phyloP scores from a whole-genome alignment of 1,140 invertebrate species.

The Uloborus diversus region DNA sequence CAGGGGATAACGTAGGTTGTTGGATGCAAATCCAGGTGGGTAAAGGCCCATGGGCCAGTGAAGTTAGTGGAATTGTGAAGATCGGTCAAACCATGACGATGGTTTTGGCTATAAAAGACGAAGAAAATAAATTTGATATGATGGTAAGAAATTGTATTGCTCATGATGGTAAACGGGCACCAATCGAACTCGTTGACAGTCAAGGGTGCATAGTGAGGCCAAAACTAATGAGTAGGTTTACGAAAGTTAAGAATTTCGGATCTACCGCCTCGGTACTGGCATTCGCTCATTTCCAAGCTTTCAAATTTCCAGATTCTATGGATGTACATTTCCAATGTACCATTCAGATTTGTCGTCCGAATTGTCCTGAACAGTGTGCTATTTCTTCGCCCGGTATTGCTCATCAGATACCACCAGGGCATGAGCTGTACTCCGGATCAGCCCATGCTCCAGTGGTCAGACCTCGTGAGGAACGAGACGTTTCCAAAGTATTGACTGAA shows the following conservation, averaged over 20 bases:
- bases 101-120: slow-evolving; percentile 94
- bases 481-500: slow-evolving; percentile 10
- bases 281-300: slow-evolving; percentile 84
- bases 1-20: slow-evolving; percentile 93
- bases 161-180: slow-evolving; percentile 90
- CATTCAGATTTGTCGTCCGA: slow-evolving; percentile 61
- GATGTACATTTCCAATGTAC: slow-evolving; percentile 64
- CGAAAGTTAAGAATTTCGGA: slow-evolving; percentile 95
- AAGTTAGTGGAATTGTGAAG: slow-evolving; percentile 94
- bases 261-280: slow-evolving; percentile 91
- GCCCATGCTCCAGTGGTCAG: neutral
- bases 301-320: slow-evolving; percentile 60
- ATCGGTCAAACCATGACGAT: slow-evolving; percentile 97
- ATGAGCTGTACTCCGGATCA: slow-evolving; percentile 27
- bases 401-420: slow-evolving; percentile 8
- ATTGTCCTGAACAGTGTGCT: slow-evolving; percentile 57
- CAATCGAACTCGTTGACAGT: slow-evolving; percentile 91
- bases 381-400: neutral
- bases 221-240: slow-evolving; percentile 93
- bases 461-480: slow-evolving; percentile 52
- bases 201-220: slow-evolving; percentile 90
- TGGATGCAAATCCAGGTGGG: slow-evolving; percentile 72
- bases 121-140: slow-evolving; percentile 97
- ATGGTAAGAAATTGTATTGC: slow-evolving; percentile 92
- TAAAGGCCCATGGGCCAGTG: slow-evolving; percentile 92